These are phyloP conservation scores for Andinoacara biseriatus DNA, from an alignment of 2,113 vertebrate genomes.

Conservation along the genomic window DNA sequence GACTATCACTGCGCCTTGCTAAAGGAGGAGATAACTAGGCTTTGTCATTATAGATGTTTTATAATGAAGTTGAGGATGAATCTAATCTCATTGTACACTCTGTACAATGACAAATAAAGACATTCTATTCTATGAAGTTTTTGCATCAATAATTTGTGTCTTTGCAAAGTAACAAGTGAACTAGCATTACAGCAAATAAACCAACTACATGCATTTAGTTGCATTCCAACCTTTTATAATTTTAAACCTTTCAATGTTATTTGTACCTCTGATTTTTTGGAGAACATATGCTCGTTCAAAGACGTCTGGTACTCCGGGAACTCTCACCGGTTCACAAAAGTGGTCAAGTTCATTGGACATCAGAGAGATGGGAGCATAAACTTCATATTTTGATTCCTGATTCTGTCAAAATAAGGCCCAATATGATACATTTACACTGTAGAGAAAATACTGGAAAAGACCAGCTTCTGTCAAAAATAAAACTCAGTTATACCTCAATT, in stretches of 20 bases:
- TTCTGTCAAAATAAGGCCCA: constrained; percentile 35
- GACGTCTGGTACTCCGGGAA: constrained; percentile 57
- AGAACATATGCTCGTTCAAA: constrained; percentile 57
- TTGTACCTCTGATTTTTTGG: constrained; percentile 64
- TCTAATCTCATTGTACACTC: too few relatives aligned
- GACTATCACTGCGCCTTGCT: fast-evolving
- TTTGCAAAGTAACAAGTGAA: fast-evolving
- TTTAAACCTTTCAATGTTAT: neutral
- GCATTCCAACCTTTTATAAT: neutral
- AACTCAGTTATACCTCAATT: constrained; percentile 23
- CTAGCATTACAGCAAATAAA: fast-evolving
- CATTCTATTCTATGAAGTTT: neutral
- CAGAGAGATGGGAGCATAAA: constrained; percentile 47
- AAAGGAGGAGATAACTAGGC: fast-evolving
- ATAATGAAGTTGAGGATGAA: neutral
- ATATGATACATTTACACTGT: neutral
- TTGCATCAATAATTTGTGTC: too few relatives aligned
- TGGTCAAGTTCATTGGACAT: constrained; percentile 17
- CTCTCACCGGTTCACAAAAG: constrained; percentile 65
- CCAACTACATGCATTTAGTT: fast-evolving
- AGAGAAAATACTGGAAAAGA: neutral
- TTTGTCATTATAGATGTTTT: neutral
- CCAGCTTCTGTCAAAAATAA: fast-evolving
- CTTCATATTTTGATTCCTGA: constrained; percentile 32
- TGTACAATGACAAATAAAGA: fast-evolving